Base-by-base conservation (phyloP, 2,888 invertebrate genomes). In the Acanthopleura granulata region DNA sequence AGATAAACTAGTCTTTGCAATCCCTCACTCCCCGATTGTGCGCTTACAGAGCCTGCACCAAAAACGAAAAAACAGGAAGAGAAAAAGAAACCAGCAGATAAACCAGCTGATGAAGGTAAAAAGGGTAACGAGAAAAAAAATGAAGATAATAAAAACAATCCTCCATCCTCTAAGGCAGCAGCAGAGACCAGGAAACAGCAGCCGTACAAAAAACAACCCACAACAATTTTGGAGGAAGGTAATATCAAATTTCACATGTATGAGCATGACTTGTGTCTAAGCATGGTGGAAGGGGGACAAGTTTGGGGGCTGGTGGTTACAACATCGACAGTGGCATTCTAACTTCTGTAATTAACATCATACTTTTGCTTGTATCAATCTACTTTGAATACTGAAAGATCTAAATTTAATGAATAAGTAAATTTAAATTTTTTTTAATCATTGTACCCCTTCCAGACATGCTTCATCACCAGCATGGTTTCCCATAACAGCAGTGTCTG, bases 91-190 rank as follows among this genome's bases (percentile, higher is more conserved):
- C 75, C 74, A 18, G 74, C 76, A 69, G 74, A 74, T n/a, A 77
- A 79, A 72, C 71, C 76, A 4, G 74, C 22, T 1, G 51, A 70
- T 70, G 75, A 81, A 76, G 73, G 70, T 51, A 77, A 75, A 62
- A 73, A 87, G 93, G 97, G 86, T 96, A 75, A 81, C 75, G 74
- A 80, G 66, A 79, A 80, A 72, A 76, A 77, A 71, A 51, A 76
- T 29, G 76, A 77, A 75, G 75, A 76, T 22, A 74, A 78, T 50
- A 69, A 73, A 74, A 73, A 76, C 66, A 49, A 75, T 75, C 62
- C 62, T 69, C 76, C 73, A 72, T 76, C 78, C 73, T 76, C 76
- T 50, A 77, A 76, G 74, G 80, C 81, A 73, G 80, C 76, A 57
- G 74, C 81, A 73, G 80, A 79, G 50, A 75, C 76, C 49, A 78